A percentile compares a stretch with the other conserved stretches of the same genome.
phyloP scores from a whole-genome alignment of 1,140 invertebrate species.

The Bombyx mori region DNA sequence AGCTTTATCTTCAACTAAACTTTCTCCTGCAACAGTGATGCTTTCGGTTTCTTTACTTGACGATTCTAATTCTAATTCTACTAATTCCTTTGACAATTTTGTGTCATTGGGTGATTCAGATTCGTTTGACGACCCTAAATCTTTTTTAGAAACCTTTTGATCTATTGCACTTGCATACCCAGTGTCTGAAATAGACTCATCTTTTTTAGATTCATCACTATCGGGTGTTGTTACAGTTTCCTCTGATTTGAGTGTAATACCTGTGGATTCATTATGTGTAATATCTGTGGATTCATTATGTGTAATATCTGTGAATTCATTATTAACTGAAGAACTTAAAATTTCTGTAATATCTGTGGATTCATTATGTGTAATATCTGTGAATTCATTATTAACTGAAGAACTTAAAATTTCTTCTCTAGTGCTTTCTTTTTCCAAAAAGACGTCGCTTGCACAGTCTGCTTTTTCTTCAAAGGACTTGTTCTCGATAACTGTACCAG shows the following conservation, averaged over 20 bases:
- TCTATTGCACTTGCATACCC: constrained; percentile 20
- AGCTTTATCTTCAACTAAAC: too few relatives aligned
- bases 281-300: too few relatives aligned
- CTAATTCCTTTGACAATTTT: constrained; percentile 4
- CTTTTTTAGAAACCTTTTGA: constrained; percentile 8
- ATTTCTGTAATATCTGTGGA: not conserved
- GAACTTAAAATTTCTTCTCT: constrained; percentile 11
- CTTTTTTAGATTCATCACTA: constrained; percentile 33
- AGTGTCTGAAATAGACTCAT: constrained; percentile 24
- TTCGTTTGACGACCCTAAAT: not conserved
- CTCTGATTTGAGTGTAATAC: constrained; percentile 22
- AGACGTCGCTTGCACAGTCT: constrained; percentile 20
- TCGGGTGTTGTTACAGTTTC: constrained; percentile 22
- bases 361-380: too few relatives aligned
- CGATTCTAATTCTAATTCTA: not conserved
- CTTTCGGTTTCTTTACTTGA: constrained; percentile 1
- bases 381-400: constrained; percentile 17
- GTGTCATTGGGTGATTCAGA: constrained; percentile 1
- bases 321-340: constrained; percentile 18
- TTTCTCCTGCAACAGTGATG: not conserved
- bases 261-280: constrained; percentile 10
- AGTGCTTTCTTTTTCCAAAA: constrained; percentile 2
- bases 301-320: not conserved
- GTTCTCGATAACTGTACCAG: constrained; percentile 49
- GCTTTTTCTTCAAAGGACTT: constrained; percentile 33